phyloP scores from a whole-genome alignment of 2,113 vertebrate species.

The Zootoca vivipara region DNA sequence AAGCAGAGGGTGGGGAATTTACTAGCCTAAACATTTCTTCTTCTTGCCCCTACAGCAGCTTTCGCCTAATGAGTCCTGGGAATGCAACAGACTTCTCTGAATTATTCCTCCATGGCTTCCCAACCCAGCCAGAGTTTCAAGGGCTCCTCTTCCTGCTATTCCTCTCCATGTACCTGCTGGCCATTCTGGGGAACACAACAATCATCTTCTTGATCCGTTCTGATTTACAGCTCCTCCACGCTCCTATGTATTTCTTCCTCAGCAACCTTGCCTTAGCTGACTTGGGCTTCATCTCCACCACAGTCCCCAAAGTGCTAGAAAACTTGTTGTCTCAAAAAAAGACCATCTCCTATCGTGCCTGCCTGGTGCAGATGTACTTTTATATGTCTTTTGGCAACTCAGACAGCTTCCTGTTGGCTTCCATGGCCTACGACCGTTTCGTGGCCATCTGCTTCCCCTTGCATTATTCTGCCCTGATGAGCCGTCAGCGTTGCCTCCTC shows the following conservation, averaged over 20 bases:
- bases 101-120: constrained; percentile 50
- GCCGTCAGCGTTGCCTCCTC: constrained; percentile 26
- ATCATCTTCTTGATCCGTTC: constrained; percentile 44
- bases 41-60: too few relatives aligned
- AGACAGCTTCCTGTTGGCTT: constrained; percentile 49
- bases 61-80: too few relatives aligned
- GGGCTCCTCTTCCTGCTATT: constrained; percentile 45
- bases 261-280: constrained; percentile 49
- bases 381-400: constrained; percentile 46
- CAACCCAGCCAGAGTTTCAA: constrained; percentile 22
- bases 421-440: constrained; percentile 56
- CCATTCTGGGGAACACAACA: constrained; percentile 45
- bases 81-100: not conserved
- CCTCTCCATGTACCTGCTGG: constrained; percentile 46
- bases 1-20: too few relatives aligned
- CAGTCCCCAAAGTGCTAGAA: constrained; percentile 51
- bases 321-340: constrained; percentile 33
- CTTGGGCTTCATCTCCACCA: constrained; percentile 50
- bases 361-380: constrained; percentile 50
- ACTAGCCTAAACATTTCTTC: too few relatives aligned
- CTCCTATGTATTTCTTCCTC: constrained; percentile 56
- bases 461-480: constrained; percentile 49
- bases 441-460: constrained; percentile 54
- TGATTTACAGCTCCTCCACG: constrained; percentile 2
- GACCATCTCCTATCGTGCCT: constrained; percentile 45